phyloP scores from a whole-genome alignment of 2,888 invertebrate genomes.

The Isotomurus palustris region DNA sequence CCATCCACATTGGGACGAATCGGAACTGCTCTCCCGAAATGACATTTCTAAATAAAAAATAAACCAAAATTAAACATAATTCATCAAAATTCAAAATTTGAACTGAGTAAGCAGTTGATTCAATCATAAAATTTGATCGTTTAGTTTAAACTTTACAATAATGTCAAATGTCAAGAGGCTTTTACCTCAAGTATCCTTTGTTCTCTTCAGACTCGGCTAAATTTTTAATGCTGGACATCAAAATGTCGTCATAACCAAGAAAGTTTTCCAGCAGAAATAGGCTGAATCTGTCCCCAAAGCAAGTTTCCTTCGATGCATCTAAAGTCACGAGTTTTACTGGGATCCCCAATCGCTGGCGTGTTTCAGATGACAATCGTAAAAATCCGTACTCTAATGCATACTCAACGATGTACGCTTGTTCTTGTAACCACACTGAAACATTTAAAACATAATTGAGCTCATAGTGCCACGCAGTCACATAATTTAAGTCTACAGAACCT shows the following conservation, averaged over 20 bases:
- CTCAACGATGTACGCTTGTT: slow-evolving; percentile 88
- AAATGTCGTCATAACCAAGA: slow-evolving; percentile 92
- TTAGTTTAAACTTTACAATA: neutral
- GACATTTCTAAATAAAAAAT: slow-evolving; percentile 69
- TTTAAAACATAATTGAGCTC: neutral
- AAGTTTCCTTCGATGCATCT: slow-evolving; percentile 81
- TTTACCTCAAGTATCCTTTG: slow-evolving; percentile 81
- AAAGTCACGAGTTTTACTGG: slow-evolving; percentile 81
- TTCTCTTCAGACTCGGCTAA: slow-evolving; percentile 94
- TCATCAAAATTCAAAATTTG: neutral
- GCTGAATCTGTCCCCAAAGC: slow-evolving; percentile 90
- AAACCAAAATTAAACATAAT: neutral
- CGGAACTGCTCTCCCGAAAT: slow-evolving; percentile 97
- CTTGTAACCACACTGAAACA: slow-evolving; percentile 62
- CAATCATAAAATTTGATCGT: neutral
- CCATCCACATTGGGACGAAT: slow-evolving; percentile 96
- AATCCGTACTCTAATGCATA: slow-evolving; percentile 97
- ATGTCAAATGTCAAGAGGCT: neutral
- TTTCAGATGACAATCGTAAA: slow-evolving; percentile 74
- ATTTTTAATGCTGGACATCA: slow-evolving; percentile 94
- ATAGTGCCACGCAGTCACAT: too few species aligned
- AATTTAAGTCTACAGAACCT: neutral
- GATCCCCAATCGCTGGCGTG: slow-evolving; percentile 80
- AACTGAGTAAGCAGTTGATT: neutral
- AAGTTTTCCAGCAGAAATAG: slow-evolving; percentile 86